Conservation (phyloP, 2,888 invertebrate species). For the Pilophorus perplexus region DNA sequence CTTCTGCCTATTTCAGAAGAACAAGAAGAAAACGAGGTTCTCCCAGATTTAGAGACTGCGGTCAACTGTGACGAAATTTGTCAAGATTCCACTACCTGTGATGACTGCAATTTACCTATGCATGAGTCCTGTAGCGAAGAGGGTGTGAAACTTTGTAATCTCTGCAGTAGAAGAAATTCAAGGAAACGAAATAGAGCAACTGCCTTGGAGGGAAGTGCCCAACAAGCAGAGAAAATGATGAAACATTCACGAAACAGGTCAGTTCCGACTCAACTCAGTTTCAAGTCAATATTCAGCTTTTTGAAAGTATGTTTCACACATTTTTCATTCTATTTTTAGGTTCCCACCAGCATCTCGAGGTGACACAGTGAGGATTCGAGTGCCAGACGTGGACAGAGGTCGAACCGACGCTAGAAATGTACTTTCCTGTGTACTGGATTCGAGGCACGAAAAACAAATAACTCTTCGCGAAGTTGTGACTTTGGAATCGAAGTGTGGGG, state of each 20-base stretch:
- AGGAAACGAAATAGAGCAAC: background rate
- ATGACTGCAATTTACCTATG: background rate
- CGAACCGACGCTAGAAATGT: background rate
- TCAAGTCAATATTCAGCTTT: background rate
- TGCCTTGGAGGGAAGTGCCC: background rate
- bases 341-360: background rate
- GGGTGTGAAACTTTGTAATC: background rate
- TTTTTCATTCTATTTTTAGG: background rate
- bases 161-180: background rate
- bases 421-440: background rate
- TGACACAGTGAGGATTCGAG: background rate
- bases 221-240: background rate
- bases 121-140: no score
- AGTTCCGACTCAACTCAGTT: background rate
- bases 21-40: constrained; percentile 6
- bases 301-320: background rate
- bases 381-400: background rate
- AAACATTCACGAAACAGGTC: background rate
- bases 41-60: background rate
- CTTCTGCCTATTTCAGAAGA: background rate
- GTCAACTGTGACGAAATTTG: background rate
- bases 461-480: background rate
- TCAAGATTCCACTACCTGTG: background rate
- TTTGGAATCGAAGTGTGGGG: constrained; percentile 1
- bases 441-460: background rate